Evolutionary conservation across 2,888 invertebrate species (phyloP), one percentile per base, ranked within the genome.

Genomic region (Eremobia ochroleuca): DNA sequence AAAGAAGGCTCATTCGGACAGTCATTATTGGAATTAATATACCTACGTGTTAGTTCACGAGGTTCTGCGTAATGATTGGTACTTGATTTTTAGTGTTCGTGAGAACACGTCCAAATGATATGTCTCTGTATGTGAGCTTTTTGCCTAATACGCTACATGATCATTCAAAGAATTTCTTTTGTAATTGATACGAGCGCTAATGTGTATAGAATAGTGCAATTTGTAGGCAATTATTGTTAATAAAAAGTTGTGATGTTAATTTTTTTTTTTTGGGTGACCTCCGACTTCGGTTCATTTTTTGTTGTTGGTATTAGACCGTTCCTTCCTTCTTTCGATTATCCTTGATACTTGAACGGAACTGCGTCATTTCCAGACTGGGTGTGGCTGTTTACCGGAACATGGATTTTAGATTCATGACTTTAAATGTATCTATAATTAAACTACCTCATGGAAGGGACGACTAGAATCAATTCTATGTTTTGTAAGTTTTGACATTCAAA

Each of bases 21-120:
- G 96, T 96, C 96, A 96, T 97, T 96, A 96, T 92, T 94, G 91
- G 96, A 96, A 97, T 97, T 96, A 97, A 97, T 97, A 96, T 95
- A 95, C 93, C 95, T 96, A 96, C 96, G 96, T 96, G 96, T 94
- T 90, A 95, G 96, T 94, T 96, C 96, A 93, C 94, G 93, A 96
- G 96, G 96, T 96, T 94, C 92, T 91, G 86, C 81, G 85, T 96
- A 96, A 96, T 96, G 93, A 95, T 93, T 91, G 93, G 89, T 92
- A 94, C 92, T 92, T 91, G 93, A 94, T 94, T 96, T 96, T 96
- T 96, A 92, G 92, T 91, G 92, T 92, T 92, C 96, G 96, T 96
- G 96, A 96, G 96, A 96, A 96, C 93, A 92, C 87, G 87, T 81
- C 89, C 91, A 94, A 95, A 96, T 96, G 92, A 95, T 95, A 95